phyloP scores from a whole-genome alignment of 2,888 invertebrate genomes.

The Drosophila parthenogenetica region DNA sequence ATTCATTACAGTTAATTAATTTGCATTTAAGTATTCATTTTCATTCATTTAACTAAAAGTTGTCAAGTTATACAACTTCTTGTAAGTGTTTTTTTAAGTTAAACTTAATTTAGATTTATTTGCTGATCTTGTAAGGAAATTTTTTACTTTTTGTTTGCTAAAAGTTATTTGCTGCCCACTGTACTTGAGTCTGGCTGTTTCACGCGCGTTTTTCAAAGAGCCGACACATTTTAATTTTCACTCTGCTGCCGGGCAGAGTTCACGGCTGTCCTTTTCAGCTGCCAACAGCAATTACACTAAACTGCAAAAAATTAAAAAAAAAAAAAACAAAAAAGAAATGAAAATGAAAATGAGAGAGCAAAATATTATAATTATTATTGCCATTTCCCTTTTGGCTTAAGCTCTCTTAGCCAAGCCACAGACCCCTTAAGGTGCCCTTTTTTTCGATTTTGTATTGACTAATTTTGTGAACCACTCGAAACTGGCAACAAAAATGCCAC shows the following conservation, averaged over 20 bases:
- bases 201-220: constrained; percentile 34
- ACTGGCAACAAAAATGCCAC: constrained; percentile 19
- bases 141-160: background rate
- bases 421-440: background rate
- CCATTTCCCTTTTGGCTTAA: constrained; percentile 6
- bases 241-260: constrained; percentile 40
- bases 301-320: constrained; percentile 34
- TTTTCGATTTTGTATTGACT: constrained; percentile 26
- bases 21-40: too few relatives aligned
- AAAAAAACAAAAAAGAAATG: background rate
- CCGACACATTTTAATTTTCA: constrained; percentile 58
- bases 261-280: constrained; percentile 49
- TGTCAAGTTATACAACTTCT: too few relatives aligned
- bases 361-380: constrained; percentile 54
- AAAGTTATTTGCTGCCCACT: background rate
- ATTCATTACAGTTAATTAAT: background rate
- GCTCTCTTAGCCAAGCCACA: too few relatives aligned
- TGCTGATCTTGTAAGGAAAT: too few relatives aligned
- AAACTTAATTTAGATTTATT: too few relatives aligned
- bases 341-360: constrained; percentile 14
- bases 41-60: too few relatives aligned
- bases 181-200: constrained; percentile 14
- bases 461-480: constrained; percentile 48
- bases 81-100: too few relatives aligned
- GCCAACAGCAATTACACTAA: constrained; percentile 66